phyloP scores from a whole-genome alignment of 2,888 invertebrate species.

The Caenorhabditis sp. region DNA sequence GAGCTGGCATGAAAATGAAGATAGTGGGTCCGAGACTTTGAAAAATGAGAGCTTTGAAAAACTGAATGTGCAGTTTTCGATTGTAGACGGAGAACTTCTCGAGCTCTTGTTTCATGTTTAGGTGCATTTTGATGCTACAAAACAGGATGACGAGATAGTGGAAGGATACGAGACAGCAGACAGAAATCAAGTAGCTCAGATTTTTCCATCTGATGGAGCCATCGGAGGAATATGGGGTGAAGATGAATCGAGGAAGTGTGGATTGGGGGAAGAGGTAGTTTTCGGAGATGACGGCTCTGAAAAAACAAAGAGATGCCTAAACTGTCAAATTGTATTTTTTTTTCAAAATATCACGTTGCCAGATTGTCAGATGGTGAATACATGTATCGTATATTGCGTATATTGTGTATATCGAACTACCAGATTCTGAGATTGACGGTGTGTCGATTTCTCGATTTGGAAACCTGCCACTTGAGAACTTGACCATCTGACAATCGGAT shows the following conservation, averaged over 20 bases:
- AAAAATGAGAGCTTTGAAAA: conserved; percentile 20
- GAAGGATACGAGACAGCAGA: background rate
- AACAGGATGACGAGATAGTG: conserved; percentile 6
- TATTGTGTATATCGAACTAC: no score
- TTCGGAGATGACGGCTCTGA: background rate
- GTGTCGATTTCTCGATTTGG: no score
- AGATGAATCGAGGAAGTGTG: background rate
- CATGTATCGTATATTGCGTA: no score
- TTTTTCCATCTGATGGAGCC: background rate
- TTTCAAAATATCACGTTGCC: no score
- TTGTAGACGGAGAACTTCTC: background rate
- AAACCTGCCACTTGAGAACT: no score
- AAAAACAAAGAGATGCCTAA: no score
- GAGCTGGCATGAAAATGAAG: no score
- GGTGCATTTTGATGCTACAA: conserved; percentile 18
- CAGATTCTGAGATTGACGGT: no score
- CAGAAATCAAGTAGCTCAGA: background rate
- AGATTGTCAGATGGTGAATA: no score
- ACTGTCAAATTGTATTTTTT: no score
- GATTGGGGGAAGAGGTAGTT: background rate
- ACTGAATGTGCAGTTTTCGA: conserved; percentile 1
- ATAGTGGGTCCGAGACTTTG: conserved; percentile 23
- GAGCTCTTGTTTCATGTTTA: conserved; percentile 8
- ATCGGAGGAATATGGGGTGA: background rate
- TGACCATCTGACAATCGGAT: no score